Percentiles rank a stretch among this genome's conserved stretches.
phyloP scores from a whole-genome alignment of 2,113 vertebrate genomes.

The Leptobrachium leishanense region DNA sequence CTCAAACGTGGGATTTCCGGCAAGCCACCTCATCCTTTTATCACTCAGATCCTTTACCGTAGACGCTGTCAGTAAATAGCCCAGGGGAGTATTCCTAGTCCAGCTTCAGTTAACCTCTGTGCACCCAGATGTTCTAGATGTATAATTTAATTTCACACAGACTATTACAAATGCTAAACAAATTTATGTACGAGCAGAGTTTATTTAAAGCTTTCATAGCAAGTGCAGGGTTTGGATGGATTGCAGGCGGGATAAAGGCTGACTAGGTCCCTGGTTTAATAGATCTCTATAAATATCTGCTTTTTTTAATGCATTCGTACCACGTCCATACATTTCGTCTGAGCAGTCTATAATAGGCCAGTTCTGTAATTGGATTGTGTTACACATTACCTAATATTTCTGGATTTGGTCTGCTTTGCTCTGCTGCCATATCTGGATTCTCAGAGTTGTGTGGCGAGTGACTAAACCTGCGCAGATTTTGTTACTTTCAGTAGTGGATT shows the following conservation, averaged over 20 bases:
- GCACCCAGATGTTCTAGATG: not conserved
- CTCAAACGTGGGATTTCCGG: not conserved
- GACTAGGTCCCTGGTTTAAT: not conserved
- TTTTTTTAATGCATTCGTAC: conserved; percentile 6
- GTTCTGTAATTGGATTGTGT: conserved; percentile 28
- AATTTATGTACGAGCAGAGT: too few relatives aligned
- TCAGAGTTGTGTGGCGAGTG: conserved; percentile 12
- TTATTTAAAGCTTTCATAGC: too few relatives aligned
- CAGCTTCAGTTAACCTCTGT: not conserved
- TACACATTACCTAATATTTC: conserved; percentile 43
- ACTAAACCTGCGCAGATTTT: conserved; percentile 19
- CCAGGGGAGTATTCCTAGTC: not conserved
- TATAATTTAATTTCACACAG: not conserved
- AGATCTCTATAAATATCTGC: conserved; percentile 32
- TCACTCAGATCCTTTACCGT: not conserved
- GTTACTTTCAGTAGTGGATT: conserved; percentile 18
- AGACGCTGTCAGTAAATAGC: not conserved
- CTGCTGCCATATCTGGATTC: conserved; percentile 35
- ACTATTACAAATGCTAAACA: too few relatives aligned
- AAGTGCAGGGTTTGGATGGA: not conserved
- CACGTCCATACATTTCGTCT: conserved; percentile 32
- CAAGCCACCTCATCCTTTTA: not conserved
- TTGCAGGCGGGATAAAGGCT: not conserved
- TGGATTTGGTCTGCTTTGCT: not conserved
- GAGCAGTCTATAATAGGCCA: conserved; percentile 27